Base-by-base conservation (phyloP, 2,797 vertebrate species). In the Hephaestus fuliginosus region DNA sequence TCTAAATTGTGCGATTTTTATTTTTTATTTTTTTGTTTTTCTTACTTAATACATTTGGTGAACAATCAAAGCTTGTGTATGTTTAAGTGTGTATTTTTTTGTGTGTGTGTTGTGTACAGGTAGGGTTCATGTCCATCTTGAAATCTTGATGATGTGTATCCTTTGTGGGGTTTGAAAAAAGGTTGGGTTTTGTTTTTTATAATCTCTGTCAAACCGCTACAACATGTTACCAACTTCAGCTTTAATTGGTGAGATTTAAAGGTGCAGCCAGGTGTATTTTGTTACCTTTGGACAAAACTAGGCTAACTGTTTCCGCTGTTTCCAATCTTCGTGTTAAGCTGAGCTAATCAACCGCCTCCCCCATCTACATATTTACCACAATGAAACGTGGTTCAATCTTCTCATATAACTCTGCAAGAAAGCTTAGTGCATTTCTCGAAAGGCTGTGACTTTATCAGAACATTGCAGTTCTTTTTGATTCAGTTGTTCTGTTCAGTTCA, bases 381-480 rank as follows among this genome's bases (percentile, higher is more conserved):
- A 17, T 17, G 30, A 56, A 41, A 64, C 0, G 14, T 2, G 28
- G 5, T 30, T 39, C 5, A 18, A 39, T 67, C n/a, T 43, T 70
- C 5, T 33, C 43, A 67, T 61, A 25, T 5, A 10, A 39, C 43
- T 36, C 25, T 36, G 44, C 44, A 41, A 49, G 17, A 39, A 53
- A 48, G 17, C 49, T 39, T 22, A 43, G 18, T 4, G 1, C 41
- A 51, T 63, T 51, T 69, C n/a, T 62, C 64, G 53, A 48, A 56
- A 33, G 2, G 36, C 13, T 30, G 36, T 43, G 22, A 51, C 33
- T 71, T 62, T 17, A 49, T 60, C 4, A 44, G 72, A 56, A 57
- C 17, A 73, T 12, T 80, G 22, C 51, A 49, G 49, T 36, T 56
- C 30, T 43, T 63, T 56, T 56, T 36, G n/a, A 53, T 25, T 48